Conservation (phyloP, 1,140 invertebrate species). For the Tetranychus cinnabarinus region DNA sequence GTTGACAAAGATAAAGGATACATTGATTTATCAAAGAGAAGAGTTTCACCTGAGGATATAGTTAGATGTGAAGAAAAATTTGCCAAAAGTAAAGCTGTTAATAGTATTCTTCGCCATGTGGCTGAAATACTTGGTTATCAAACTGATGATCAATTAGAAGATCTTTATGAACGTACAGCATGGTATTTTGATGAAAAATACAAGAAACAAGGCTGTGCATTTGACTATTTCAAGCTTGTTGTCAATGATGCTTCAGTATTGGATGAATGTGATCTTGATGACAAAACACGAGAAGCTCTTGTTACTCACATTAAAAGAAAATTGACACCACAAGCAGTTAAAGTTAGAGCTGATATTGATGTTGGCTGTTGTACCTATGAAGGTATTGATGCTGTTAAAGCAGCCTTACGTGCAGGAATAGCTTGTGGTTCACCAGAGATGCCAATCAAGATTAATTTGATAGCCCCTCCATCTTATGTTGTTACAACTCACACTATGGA, state of each 20-base stretch:
- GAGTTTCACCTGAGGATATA: slow-evolving; percentile 92
- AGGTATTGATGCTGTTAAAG: slow-evolving; percentile 95
- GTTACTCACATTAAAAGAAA: slow-evolving; percentile 85
- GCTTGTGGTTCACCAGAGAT: slow-evolving; percentile 57
- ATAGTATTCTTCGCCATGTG: slow-evolving; percentile 89
- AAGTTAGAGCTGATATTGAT: slow-evolving; percentile 88
- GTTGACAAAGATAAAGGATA: slow-evolving; percentile 99
- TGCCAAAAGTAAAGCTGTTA: slow-evolving; percentile 94
- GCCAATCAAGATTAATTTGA: slow-evolving; percentile 94
- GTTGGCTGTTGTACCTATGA: slow-evolving; percentile 89
- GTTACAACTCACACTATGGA: slow-evolving; percentile 96
- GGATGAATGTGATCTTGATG: slow-evolving; percentile 84
- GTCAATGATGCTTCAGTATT: slow-evolving; percentile 82
- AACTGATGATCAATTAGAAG: slow-evolving; percentile 71
- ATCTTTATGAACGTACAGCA: slow-evolving; percentile 88
- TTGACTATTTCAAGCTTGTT: slow-evolving; percentile 95
- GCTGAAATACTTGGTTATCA: slow-evolving; percentile 80
- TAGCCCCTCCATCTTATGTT: slow-evolving; percentile 92
- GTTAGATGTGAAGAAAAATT: slow-evolving; percentile 95
- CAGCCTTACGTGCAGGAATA: slow-evolving; percentile 73
- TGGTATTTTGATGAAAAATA: slow-evolving; percentile 97
- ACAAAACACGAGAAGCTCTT: slow-evolving; percentile 71
- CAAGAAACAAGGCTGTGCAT: slow-evolving; percentile 81
- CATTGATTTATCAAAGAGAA: slow-evolving; percentile 94
- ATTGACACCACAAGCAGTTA: slow-evolving; percentile 89